These are phyloP conservation scores for Momotus momota DNA, from an alignment of 2,797 vertebrate genomes.

Conservation along the genomic window DNA sequence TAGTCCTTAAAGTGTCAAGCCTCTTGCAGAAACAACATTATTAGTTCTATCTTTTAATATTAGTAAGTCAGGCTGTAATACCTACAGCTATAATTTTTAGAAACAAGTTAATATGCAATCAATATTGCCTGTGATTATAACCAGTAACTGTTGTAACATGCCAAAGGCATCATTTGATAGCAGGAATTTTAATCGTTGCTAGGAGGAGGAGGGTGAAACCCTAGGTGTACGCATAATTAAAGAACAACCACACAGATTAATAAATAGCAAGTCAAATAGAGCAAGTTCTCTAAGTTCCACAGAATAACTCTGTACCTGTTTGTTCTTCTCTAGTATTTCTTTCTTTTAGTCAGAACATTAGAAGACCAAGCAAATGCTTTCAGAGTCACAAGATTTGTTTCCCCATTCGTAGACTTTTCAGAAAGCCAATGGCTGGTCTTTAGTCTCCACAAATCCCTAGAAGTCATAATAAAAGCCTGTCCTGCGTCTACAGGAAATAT, in stretches of 20 bases:
- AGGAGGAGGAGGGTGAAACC: neutral
- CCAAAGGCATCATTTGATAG: neutral
- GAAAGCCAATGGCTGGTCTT: neutral
- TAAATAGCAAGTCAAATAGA: neutral
- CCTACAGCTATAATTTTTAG: neutral
- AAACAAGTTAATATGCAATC: slow-evolving; percentile 4
- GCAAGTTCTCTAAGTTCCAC: neutral
- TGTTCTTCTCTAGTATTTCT: neutral
- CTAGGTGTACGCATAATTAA: neutral
- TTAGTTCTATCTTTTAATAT: neutral
- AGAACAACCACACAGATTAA: neutral
- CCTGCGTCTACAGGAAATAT: neutral
- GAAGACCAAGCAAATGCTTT: neutral
- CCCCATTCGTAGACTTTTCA: neutral
- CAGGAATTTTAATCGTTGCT: neutral
- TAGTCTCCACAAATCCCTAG: neutral
- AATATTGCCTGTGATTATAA: neutral
- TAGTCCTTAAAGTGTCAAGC: neutral
- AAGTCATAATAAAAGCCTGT: neutral
- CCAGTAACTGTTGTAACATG: neutral
- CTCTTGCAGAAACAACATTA: neutral
- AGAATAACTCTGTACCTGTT: neutral
- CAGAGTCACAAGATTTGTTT: neutral
- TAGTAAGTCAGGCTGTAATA: neutral
- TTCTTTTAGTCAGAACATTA: neutral